phyloP scores from a whole-genome alignment of 2,797 vertebrate genomes.

The Australoheros facetus region DNA sequence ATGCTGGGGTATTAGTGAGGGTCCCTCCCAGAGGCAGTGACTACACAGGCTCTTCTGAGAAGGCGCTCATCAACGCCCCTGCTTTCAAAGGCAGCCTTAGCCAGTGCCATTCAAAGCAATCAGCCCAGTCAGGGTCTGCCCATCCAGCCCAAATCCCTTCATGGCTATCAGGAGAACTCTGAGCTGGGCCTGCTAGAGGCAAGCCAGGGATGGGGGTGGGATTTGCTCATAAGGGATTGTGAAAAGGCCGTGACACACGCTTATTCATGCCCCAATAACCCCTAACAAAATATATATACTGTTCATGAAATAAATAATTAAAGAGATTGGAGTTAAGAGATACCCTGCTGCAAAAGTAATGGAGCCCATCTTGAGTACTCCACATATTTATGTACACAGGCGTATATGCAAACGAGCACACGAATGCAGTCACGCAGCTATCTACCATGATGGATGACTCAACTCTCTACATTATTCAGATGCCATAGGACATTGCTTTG shows the following conservation, averaged over 20 bases:
- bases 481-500: slow-evolving; percentile 50
- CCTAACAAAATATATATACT: slow-evolving; percentile 77
- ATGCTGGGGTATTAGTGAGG: slow-evolving; percentile 76
- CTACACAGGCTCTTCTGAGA: slow-evolving; percentile 77
- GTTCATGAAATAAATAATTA: slow-evolving; percentile 69
- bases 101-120: slow-evolving; percentile 82
- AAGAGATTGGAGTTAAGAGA: slow-evolving; percentile 54
- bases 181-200: slow-evolving; percentile 80
- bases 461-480: slow-evolving; percentile 46
- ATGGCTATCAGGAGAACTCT: slow-evolving; percentile 82
- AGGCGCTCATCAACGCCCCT: slow-evolving; percentile 76
- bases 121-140: slow-evolving; percentile 81
- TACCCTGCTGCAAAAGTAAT: slow-evolving; percentile 53
- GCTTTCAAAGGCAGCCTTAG: slow-evolving; percentile 81
- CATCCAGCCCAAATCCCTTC: slow-evolving; percentile 85
- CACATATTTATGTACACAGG: slow-evolving; percentile 48
- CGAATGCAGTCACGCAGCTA: slow-evolving; percentile 28
- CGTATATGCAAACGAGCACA: slow-evolving; percentile 32
- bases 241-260: slow-evolving; percentile 84
- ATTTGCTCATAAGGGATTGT: slow-evolving; percentile 81
- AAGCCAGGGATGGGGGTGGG: slow-evolving; percentile 75
- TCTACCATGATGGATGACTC: slow-evolving; percentile 46
- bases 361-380: slow-evolving; percentile 49
- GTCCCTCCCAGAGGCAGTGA: slow-evolving; percentile 82
- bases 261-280: slow-evolving; percentile 82